Evolutionary conservation across 2,113 vertebrate species (phyloP), one percentile per base, ranked within the genome.

Genomic region (Pogona vitticeps): DNA sequence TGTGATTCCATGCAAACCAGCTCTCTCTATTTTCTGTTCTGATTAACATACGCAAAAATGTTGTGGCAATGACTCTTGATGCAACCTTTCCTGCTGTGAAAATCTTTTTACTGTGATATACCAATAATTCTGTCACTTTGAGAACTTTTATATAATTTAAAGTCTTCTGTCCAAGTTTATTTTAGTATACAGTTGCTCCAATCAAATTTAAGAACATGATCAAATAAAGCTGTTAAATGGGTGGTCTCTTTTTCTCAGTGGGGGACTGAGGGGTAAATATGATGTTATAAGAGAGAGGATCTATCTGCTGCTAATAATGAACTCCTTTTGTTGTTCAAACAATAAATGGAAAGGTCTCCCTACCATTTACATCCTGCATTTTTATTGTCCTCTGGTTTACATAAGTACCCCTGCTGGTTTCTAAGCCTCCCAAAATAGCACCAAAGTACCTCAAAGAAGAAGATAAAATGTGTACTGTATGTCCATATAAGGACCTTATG

Each of bases 371-470:
- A 87, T 82, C 67, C 82, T 85, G 77, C 70, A 28, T n/a, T 68
- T 92, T 42, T 79, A 89, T 80, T 73, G 78, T 85, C 72, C n/a
- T 63, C 88, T 91, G 13, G 63, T 92, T 92, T 90, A 90, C 77
- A 83, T 86, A 89, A 92, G 89, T 78, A 83, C 8, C 1, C 40
- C 10, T 72, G 23, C 75, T 61, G 56, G 85, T 94, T 94, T 93
- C 92, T 77, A 85, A 21, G 83, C 68, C 52, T 75, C 88, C 86
- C 90, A 91, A 90, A 94, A 92, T 92, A 95, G 73, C 87, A 21
- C 79, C 71, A 83, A 90, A 86, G 63, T 83, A 38, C 76, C 86
- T 61, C 15, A 15, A 88, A 89, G 80, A 88, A 77, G 28, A 52
- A 65, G 52, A 63, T 88, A 83, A 89, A 18, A 52, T 38, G 82